Base-by-base conservation (phyloP, 2,797 vertebrate species). In the Scolopax bukidnonensis region DNA sequence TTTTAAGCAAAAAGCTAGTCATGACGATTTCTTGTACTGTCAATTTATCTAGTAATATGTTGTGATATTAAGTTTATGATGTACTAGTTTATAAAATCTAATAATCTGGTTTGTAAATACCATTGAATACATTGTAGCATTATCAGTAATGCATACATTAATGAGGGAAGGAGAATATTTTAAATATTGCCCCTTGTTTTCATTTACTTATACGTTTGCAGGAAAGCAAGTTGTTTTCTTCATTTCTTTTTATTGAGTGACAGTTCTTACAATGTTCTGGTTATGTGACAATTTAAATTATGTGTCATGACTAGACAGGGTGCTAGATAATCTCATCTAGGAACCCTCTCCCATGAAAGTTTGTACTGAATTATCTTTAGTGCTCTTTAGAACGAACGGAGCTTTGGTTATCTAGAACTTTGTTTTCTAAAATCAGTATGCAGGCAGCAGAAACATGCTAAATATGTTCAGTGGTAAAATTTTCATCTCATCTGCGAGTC, bases 71-170 rank as follows among this genome's bases (percentile, higher is more conserved):
- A 59, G 45, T 93, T 93, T 65, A 59, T 60, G n/a, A 61, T 89
- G 57, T 85, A 61, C 43, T 94, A 73, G 30, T 88, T 91, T 90
- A 48, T 83, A 40, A 96, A 75, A 54, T 83, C 19, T 93, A 38
- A 78, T 85, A 8, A 54, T 83, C 80, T 79, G 21, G 23, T 74
- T 90, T 92, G 24, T 83, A 69, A 90, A 57, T 89, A 41, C 28
- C 77, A 16, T 83, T 81, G 56, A 82, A 84, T 92, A 67, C 65
- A 50, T 90, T 79, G 77, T 43, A 68, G 4, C 41, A 24, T 77
- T 91, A 78, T 81, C 40, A 50, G 32, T 81, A 87, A 84, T 91
- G 41, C 20, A 11, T 54, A 61, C 59, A 51, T 67, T 70, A 84
- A 80, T 25, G 36, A 82, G 51, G 11, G 33, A 69, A 67, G 27